Percentiles rank a stretch among this genome's conserved stretches.
Evolutionary conservation across 2,113 vertebrate genomes (phyloP).

Genomic region (Tapirus terrestris): DNA sequence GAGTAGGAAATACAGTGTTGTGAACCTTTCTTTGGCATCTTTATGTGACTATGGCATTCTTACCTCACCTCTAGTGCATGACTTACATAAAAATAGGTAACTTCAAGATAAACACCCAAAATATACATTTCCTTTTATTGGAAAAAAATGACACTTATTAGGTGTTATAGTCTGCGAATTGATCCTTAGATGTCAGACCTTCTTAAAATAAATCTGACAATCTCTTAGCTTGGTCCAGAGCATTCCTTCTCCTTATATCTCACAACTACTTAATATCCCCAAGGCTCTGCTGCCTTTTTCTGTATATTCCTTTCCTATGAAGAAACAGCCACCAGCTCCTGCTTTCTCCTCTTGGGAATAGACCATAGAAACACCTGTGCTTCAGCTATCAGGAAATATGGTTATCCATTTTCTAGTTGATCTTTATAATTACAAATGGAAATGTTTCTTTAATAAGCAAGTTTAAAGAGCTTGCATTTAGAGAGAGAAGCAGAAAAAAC

Average conservation of each 20-base stretch:
- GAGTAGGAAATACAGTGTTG: background rate
- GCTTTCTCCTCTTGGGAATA: background rate
- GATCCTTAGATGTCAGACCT: conserved; percentile 46
- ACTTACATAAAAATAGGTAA: background rate
- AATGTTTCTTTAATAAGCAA: conserved; percentile 26
- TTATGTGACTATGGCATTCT: background rate
- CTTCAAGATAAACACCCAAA: background rate
- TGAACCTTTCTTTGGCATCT: background rate
- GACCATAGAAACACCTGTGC: background rate
- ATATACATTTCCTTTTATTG: background rate
- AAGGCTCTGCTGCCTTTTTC: background rate
- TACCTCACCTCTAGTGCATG: background rate
- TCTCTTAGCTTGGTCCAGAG: background rate
- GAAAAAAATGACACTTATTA: background rate
- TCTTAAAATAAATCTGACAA: conserved; percentile 42
- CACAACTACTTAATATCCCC: background rate
- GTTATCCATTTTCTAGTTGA: background rate
- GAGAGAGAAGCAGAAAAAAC: background rate
- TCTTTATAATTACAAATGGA: background rate
- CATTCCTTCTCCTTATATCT: background rate
- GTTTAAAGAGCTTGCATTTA: background rate
- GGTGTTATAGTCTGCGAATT: background rate
- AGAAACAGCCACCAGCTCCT: background rate
- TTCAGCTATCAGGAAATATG: background rate
- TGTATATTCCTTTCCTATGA: background rate